These are phyloP conservation scores for Glyphotaelius pellucidus DNA, from an alignment of 2,888 invertebrate species.

Conservation along the genomic window DNA sequence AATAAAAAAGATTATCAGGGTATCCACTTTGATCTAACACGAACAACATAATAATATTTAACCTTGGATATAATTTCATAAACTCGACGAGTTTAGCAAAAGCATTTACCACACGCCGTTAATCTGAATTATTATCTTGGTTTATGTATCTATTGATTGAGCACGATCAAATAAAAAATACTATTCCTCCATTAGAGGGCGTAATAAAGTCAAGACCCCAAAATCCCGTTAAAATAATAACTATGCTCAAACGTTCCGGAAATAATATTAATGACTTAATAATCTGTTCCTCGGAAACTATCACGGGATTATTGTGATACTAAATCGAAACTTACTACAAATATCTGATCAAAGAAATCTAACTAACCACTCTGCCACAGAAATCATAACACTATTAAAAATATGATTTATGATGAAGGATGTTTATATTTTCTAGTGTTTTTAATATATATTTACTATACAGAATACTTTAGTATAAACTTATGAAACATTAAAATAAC, in stretches of 20 bases:
- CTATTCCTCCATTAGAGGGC: neutral
- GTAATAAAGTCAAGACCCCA: neutral
- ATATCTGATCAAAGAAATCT: neutral
- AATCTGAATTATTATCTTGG: neutral
- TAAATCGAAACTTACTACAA: neutral
- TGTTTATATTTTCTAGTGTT: neutral
- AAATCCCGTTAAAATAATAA: neutral
- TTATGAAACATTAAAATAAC: too few relatives aligned
- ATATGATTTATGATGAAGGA: neutral
- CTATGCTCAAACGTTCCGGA: neutral
- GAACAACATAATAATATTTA: neutral
- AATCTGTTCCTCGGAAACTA: neutral
- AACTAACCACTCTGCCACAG: neutral
- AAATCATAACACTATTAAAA: neutral
- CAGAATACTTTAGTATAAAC: too few relatives aligned
- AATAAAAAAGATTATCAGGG: too few relatives aligned
- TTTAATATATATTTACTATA: neutral
- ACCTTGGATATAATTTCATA: neutral
- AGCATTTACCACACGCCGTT: neutral
- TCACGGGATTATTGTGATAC: neutral
- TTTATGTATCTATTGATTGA: neutral
- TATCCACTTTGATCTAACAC: neutral
- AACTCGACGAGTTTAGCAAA: neutral
- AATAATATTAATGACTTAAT: neutral
- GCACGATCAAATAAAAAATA: neutral